Evolutionary conservation across 1,140 invertebrate genomes (phyloP).

Genomic region (Zaprionus vittiger): DNA sequence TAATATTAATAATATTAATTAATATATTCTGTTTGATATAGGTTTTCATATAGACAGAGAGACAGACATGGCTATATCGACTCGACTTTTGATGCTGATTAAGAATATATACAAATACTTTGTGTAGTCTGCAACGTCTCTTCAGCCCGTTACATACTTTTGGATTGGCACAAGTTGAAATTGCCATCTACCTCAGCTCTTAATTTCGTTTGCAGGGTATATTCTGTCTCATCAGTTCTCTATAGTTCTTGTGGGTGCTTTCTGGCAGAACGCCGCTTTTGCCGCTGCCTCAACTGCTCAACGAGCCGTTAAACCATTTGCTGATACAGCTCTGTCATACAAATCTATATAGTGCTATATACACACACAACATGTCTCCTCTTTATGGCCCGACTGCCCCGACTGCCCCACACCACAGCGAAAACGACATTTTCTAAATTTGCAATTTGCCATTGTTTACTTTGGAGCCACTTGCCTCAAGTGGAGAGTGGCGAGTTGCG

Average conservation of each 20-base stretch:
- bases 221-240: background rate
- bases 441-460: slow-evolving; percentile 74
- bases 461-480: slow-evolving; percentile 40
- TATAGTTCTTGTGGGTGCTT: slow-evolving; percentile 25
- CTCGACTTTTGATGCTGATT: too few relatives aligned
- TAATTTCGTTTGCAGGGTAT: background rate
- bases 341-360: slow-evolving; percentile 16
- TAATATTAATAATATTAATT: too few relatives aligned
- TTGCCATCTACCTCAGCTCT: too few relatives aligned
- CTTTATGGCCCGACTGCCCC: slow-evolving; percentile 27
- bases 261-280: slow-evolving; percentile 51
- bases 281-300: slow-evolving; percentile 58
- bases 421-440: slow-evolving; percentile 47
- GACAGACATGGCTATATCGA: too few relatives aligned
- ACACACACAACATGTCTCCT: slow-evolving; percentile 13
- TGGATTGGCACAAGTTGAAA: too few relatives aligned
- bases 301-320: slow-evolving; percentile 77
- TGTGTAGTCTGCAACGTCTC: too few relatives aligned
- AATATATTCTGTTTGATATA: too few relatives aligned
- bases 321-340: slow-evolving; percentile 48
- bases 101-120: too few relatives aligned
- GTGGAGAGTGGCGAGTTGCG: background rate
- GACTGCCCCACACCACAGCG: background rate
- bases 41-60: too few relatives aligned
- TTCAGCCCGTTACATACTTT: too few relatives aligned